Base-by-base conservation (phyloP, 2,888 invertebrate genomes). In the Alloscopus bannaensis region DNA sequence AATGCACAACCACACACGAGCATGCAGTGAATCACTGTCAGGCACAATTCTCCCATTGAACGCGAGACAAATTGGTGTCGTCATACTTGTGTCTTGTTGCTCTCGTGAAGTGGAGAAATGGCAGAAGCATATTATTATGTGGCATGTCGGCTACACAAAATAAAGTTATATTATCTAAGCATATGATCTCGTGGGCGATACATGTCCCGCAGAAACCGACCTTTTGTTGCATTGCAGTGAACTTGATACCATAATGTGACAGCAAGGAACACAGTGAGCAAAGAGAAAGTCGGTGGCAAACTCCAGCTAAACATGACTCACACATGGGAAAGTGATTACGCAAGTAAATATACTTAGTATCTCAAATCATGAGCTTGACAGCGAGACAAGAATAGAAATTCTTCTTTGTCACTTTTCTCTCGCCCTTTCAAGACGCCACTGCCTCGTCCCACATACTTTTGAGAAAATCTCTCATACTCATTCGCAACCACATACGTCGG, bases 171-270 rank as follows among this genome's bases (percentile, higher is more conserved):
- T 36, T 13, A 36, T 18, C 45, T n/a, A 18, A 16, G n/a, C 13
- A 36, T 36, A 6, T 4, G 45, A 11, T n/a, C n/a, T n/a, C n/a
- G n/a, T 45, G n/a, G 4, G 18, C n/a, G 13, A 24, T 26, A 26
- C 24, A 55, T 26, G 26, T 13, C 24, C 26, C 24, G 3, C n/a
- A 45, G 3, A 36, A n/a, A 18, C 4, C 52, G 52, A 52, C 55
- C 26, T 55, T 55, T 55, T 55, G 55, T 55, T 26, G 55, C 55
- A 55, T 26, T 55, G 55, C 55, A 26, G 55, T 26, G 26, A 55
- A 24, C 26, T 55, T 26, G 26, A 55, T 45, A 45, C 45, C 18
- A 45, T n/a, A 36, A 36, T 55, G 26, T 55, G 55, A 55, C 55
- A 55, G 24, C 16, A 55, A n/a, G 4, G 28, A 28, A 55, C 20